Evolutionary conservation across 2,888 invertebrate species (phyloP).

Genomic region (Ptilodon capucinus): DNA sequence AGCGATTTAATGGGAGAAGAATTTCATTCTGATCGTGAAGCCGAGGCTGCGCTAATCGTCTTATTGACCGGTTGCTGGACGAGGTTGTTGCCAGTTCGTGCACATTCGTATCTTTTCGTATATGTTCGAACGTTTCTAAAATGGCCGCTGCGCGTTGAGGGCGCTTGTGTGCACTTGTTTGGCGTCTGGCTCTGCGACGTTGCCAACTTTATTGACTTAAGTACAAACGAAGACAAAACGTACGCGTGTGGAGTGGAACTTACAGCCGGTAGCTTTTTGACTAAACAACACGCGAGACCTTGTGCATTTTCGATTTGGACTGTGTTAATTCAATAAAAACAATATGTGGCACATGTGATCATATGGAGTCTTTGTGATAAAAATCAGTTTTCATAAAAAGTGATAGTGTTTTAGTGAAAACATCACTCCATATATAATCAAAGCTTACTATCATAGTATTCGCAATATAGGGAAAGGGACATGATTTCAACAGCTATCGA

Average conservation of each 20-base stretch:
- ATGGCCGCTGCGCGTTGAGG: constrained; percentile 81
- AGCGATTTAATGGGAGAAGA: constrained; percentile 54
- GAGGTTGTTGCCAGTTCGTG: constrained; percentile 77
- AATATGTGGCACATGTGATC: constrained; percentile 52
- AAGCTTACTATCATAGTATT: constrained; percentile 29
- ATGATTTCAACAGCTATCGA: constrained; percentile 55
- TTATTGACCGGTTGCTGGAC: constrained; percentile 82
- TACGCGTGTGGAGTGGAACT: constrained; percentile 77
- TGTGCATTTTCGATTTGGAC: constrained; percentile 45
- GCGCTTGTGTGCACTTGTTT: constrained; percentile 80
- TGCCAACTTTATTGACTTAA: constrained; percentile 82
- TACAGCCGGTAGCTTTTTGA: constrained; percentile 76
- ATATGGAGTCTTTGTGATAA: constrained; percentile 69
- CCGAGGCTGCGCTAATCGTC: constrained; percentile 75
- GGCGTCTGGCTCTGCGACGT: constrained; percentile 81
- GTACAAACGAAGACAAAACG: constrained; percentile 79
- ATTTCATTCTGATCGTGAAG: constrained; percentile 52
- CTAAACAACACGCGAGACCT: constrained; percentile 52
- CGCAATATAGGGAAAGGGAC: constrained; percentile 45
- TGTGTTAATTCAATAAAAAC: constrained; percentile 33
- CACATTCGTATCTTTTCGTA: constrained; percentile 69
- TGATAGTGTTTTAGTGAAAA: constrained; percentile 46
- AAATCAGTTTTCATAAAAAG: constrained; percentile 46
- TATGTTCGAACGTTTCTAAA: constrained; percentile 61
- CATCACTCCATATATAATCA: constrained; percentile 27